Conservation (phyloP, 2,888 invertebrate species). For the Molorchus minor region DNA sequence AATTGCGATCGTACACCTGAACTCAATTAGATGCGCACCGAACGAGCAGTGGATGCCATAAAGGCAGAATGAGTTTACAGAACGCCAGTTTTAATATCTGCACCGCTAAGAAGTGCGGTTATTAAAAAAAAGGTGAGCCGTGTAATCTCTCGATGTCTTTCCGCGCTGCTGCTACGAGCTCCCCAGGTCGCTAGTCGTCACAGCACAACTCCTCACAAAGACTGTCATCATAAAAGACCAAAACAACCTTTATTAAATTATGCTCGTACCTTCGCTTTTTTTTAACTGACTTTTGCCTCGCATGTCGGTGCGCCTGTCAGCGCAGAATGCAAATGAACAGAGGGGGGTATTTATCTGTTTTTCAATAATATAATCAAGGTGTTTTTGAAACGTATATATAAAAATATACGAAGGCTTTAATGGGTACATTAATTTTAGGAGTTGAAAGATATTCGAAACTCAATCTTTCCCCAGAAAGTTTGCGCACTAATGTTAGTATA, state of each 20-base stretch:
- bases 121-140: slow-evolving; percentile 38
- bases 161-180: slow-evolving; percentile 4
- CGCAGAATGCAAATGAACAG: neutral
- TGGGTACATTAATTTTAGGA: too few species aligned
- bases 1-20: slow-evolving; percentile 54
- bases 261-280: slow-evolving; percentile 22
- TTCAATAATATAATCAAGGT: too few species aligned
- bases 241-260: slow-evolving; percentile 34
- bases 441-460: too few species aligned
- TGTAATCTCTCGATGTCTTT: slow-evolving; percentile 10
- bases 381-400: too few species aligned
- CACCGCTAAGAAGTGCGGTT: slow-evolving; percentile 40
- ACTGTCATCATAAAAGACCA: slow-evolving; percentile 18
- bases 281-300: neutral
- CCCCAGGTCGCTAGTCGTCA: slow-evolving; percentile 1
- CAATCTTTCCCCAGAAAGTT: too few species aligned
- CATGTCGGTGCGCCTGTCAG: neutral
- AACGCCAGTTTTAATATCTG: slow-evolving; percentile 47
- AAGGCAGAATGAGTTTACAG: slow-evolving; percentile 45
- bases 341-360: too few species aligned
- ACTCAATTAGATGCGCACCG: slow-evolving; percentile 49
- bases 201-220: slow-evolving; percentile 22
- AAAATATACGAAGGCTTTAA: too few species aligned
- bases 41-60: slow-evolving; percentile 38
- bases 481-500: too few species aligned